Conservation (phyloP, 2,888 invertebrate species). For the Bruchidius siliquastri region DNA sequence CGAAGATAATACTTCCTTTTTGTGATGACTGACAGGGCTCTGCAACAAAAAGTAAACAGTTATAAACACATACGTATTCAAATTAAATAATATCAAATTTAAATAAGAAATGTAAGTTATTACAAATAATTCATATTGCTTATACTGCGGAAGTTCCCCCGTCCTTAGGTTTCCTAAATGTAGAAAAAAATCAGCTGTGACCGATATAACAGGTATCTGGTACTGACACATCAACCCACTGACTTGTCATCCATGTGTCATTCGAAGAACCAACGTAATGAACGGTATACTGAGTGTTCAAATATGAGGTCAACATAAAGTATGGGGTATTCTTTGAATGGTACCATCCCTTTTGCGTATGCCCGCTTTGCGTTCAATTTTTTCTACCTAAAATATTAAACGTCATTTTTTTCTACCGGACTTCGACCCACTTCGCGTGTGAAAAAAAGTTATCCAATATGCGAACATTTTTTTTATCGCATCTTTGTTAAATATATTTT, state of each 20-base stretch:
- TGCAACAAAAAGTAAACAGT: slow-evolving; percentile 31
- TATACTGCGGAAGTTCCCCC: background rate
- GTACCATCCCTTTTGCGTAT: too few species aligned
- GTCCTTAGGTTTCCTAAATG: background rate
- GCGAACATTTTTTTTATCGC: too few species aligned
- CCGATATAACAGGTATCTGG: background rate
- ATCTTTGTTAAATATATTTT: too few species aligned
- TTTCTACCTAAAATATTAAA: too few species aligned
- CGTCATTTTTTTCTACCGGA: too few species aligned
- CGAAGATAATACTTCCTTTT: slow-evolving; percentile 40
- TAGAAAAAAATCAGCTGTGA: background rate
- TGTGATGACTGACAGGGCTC: slow-evolving; percentile 46
- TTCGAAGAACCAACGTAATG: background rate
- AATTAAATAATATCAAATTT: background rate
- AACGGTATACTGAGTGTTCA: background rate
- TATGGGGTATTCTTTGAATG: too few species aligned
- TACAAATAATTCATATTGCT: background rate
- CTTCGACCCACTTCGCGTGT: too few species aligned
- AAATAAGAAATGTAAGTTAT: background rate
- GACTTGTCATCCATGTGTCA: background rate
- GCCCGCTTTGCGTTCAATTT: too few species aligned
- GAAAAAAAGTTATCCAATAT: too few species aligned
- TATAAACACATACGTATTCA: background rate
- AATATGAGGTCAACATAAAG: background rate
- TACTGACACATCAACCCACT: background rate